Evolutionary conservation across 1,140 invertebrate species (phyloP).

Genomic region (Hycleus cichorii): DNA sequence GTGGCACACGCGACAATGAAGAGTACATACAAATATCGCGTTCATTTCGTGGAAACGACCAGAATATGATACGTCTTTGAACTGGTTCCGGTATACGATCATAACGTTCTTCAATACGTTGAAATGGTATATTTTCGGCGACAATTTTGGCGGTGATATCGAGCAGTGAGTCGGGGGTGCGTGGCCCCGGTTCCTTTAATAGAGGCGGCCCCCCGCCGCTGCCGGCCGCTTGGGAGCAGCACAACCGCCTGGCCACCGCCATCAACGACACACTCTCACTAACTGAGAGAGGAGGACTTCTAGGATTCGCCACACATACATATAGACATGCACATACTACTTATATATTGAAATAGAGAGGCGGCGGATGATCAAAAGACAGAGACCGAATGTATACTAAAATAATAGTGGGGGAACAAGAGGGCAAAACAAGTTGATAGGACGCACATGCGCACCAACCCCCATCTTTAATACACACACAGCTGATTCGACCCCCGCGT

Average conservation of each 20-base stretch:
- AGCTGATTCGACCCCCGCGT: slow-evolving; percentile 38
- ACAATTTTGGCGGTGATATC: slow-evolving; percentile 78
- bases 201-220: slow-evolving; percentile 26
- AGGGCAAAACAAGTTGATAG: neutral
- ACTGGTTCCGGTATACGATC: slow-evolving; percentile 82
- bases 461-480: slow-evolving; percentile 10
- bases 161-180: slow-evolving; percentile 58
- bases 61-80: slow-evolving; percentile 78
- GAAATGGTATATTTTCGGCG: slow-evolving; percentile 76
- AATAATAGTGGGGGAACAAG: too few relatives aligned
- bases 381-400: too few relatives aligned
- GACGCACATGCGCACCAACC: slow-evolving; percentile 20
- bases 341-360: too few relatives aligned
- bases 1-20: slow-evolving; percentile 60
- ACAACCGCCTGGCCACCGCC: slow-evolving; percentile 39
- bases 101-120: slow-evolving; percentile 78
- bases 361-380: too few relatives aligned
- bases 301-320: too few relatives aligned
- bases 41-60: slow-evolving; percentile 82
- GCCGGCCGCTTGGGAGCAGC: slow-evolving; percentile 39
- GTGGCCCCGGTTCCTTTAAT: slow-evolving; percentile 43
- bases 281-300: slow-evolving; percentile 15
- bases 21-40: slow-evolving; percentile 85
- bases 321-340: too few relatives aligned
- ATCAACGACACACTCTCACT: slow-evolving; percentile 36